phyloP scores from a whole-genome alignment of 2,888 invertebrate species.

The Achlya flavicornis region DNA sequence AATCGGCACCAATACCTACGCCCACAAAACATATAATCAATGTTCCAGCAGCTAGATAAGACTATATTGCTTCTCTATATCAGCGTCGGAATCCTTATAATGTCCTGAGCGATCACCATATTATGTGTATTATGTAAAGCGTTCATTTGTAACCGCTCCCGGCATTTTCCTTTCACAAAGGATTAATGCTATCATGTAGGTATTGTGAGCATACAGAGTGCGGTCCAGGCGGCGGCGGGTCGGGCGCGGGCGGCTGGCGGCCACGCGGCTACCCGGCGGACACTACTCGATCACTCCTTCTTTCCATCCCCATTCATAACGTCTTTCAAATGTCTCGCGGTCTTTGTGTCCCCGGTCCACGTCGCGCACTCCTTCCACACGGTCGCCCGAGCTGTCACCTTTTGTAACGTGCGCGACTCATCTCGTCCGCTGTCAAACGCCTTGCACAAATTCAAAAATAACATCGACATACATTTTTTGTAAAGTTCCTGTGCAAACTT shows the following conservation, averaged over 20 bases:
- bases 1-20: no score
- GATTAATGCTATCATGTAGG: slow-evolving; percentile 57
- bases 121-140: slow-evolving; percentile 20
- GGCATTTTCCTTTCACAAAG: slow-evolving; percentile 48
- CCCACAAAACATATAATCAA: background rate
- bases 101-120: slow-evolving; percentile 7
- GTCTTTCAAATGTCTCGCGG: slow-evolving; percentile 74
- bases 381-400: slow-evolving; percentile 71
- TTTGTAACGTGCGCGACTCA: slow-evolving; percentile 66
- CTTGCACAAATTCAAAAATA: slow-evolving; percentile 84
- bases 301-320: slow-evolving; percentile 74
- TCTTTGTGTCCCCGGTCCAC: slow-evolving; percentile 56
- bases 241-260: slow-evolving; percentile 29
- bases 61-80: background rate
- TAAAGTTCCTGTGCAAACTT: slow-evolving; percentile 73
- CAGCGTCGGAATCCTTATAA: slow-evolving; percentile 1
- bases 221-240: slow-evolving; percentile 38
- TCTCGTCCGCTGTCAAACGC: slow-evolving; percentile 78
- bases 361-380: slow-evolving; percentile 64
- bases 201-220: slow-evolving; percentile 34
- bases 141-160: slow-evolving; percentile 20
- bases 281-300: slow-evolving; percentile 80
- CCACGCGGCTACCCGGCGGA: slow-evolving; percentile 39
- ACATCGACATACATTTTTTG: slow-evolving; percentile 76
- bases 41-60: background rate